Percentiles rank a stretch among this genome's conserved stretches.
phyloP scores from a whole-genome alignment of 2,797 vertebrate species.

The Melanotaenia nigrans region DNA sequence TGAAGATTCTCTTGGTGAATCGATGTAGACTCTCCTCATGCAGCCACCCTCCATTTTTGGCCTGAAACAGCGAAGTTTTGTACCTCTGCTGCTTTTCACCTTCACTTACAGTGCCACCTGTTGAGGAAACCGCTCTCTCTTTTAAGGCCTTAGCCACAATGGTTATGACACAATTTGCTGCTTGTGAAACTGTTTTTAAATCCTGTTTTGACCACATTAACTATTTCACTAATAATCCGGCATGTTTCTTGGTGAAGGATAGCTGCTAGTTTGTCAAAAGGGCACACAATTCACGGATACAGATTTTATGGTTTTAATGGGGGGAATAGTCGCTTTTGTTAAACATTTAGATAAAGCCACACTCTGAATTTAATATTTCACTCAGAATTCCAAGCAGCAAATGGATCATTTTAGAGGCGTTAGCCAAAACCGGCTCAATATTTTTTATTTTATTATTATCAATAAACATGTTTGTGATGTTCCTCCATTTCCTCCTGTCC shows the following conservation, averaged over 20 bases:
- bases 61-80: constrained; percentile 72
- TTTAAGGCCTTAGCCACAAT: constrained; percentile 61
- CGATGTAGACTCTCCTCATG: constrained; percentile 87
- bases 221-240: constrained; percentile 27
- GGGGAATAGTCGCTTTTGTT: constrained; percentile 25
- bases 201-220: constrained; percentile 25
- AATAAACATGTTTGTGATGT: constrained; percentile 66
- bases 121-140: constrained; percentile 63
- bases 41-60: constrained; percentile 59
- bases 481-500: constrained; percentile 64
- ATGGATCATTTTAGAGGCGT: constrained; percentile 69
- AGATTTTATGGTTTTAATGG: constrained; percentile 16
- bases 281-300: constrained; percentile 34
- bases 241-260: constrained; percentile 27
- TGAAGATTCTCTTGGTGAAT: constrained; percentile 95
- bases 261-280: constrained; percentile 21
- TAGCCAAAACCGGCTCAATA: constrained; percentile 62
- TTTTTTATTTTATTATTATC: constrained; percentile 58
- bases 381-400: constrained; percentile 79
- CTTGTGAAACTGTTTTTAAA: constrained; percentile 65
- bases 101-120: constrained; percentile 73
- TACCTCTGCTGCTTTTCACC: constrained; percentile 71
- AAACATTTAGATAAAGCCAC: constrained; percentile 38
- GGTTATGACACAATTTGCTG: constrained; percentile 76
- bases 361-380: constrained; percentile 46